A percentile compares a stretch with the other conserved stretches of the same genome.
Conservation (phyloP, 2,888 invertebrate genomes). For the Hirtodrosophila cameraria region DNA sequence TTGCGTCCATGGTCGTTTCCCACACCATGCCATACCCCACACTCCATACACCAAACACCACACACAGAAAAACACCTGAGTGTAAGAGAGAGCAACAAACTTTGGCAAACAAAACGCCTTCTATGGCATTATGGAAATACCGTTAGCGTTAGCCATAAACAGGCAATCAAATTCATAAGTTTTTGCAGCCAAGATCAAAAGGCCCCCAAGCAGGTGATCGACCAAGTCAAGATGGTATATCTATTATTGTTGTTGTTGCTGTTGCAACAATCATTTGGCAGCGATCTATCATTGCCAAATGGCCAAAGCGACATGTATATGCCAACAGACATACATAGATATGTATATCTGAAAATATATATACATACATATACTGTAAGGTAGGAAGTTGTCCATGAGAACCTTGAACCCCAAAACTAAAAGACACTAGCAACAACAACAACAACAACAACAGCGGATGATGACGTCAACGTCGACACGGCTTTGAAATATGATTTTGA, state of each 20-base stretch:
- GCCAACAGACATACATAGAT: conserved; percentile 8
- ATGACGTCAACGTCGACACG: conserved; percentile 55
- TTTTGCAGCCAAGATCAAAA: conserved; percentile 47
- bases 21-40: no score
- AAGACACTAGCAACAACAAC: neutral
- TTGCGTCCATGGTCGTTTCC: conserved; percentile 53
- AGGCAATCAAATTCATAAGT: conserved; percentile 50
- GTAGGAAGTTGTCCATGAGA: conserved; percentile 68
- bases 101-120: conserved; percentile 53
- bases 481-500: conserved; percentile 61
- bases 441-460: conserved; percentile 2
- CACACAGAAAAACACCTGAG: neutral
- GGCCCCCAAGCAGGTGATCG: conserved; percentile 52
- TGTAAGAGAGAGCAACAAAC: conserved; percentile 36
- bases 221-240: conserved; percentile 22
- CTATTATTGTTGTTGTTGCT: conserved; percentile 19
- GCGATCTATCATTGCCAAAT: conserved; percentile 71
- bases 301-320: conserved; percentile 29
- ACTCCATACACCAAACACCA: no score
- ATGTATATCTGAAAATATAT: conserved; percentile 6
- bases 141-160: conserved; percentile 48
- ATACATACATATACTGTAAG: conserved; percentile 5
- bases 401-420: conserved; percentile 67
- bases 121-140: conserved; percentile 71
- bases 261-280: conserved; percentile 67